Conservation (phyloP, 2,113 vertebrate genomes). For the Sphyrna mokarran region DNA sequence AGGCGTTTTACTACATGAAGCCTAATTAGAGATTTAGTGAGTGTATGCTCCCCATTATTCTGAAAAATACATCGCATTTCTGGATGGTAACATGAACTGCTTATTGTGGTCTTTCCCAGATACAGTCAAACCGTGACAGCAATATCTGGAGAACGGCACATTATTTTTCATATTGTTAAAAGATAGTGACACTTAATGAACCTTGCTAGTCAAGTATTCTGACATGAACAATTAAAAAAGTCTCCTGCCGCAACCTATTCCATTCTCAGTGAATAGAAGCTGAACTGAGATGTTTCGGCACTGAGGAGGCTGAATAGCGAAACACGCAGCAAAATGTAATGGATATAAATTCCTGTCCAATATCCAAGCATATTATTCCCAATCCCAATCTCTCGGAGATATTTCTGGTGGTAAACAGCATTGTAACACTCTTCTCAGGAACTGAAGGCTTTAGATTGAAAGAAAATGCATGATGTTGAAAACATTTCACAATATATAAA, state of each 20-base stretch:
- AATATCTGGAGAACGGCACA: not conserved
- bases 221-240: slow-evolving; percentile 14
- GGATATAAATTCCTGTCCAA: not conserved
- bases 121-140: not conserved
- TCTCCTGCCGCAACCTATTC: not conserved
- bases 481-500: not conserved
- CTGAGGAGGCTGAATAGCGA: not conserved
- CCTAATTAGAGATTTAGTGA: slow-evolving; percentile 24
- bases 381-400: not conserved
- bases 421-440: not conserved
- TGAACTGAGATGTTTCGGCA: not conserved
- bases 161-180: slow-evolving; percentile 2
- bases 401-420: not conserved
- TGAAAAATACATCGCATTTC: not conserved
- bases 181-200: slow-evolving; percentile 13
- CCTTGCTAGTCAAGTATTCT: not conserved
- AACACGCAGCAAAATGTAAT: not conserved
- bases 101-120: not conserved
- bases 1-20: not conserved
- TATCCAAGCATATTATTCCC: not conserved
- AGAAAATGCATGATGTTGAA: not conserved
- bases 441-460: not conserved
- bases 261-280: not conserved
- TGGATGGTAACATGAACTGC: not conserved
- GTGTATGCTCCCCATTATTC: not conserved